Base-by-base conservation (phyloP, 2,888 invertebrate genomes). In the Tortricodes alternella region DNA sequence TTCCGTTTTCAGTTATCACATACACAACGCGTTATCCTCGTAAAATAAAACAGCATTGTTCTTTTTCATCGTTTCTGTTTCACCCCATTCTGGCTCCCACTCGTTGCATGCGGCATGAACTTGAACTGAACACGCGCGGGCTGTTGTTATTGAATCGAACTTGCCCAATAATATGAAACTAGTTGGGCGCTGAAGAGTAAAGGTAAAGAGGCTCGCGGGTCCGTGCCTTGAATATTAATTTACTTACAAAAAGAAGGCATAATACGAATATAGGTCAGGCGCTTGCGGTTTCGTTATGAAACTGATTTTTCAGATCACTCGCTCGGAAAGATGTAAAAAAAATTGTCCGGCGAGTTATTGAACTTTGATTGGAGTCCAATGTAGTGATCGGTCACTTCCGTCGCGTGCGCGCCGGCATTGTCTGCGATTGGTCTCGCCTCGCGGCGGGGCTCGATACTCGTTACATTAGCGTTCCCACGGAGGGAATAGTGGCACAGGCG, bases 321-420 rank as follows among this genome's bases (percentile, higher is more conserved):
- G 11, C 27, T 1, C 13, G 3, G 38, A 32, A 18, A n/a, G 9
- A 9, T 15, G 11, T 16, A 6, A 13, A 2, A 15, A 11, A 13
- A 23, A n/a, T 3, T 11, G 37, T 41, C 6, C 9, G n/a, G 9
- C 27, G n/a, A n/a, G 56, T 50, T 56, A 43, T 50, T 56, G 56
- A 50, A 56, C 56, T 56, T 38, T 27, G 16, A 56, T 56, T 37
- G 49, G 44, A 49, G 49, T 56, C 37, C 49, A 49, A 44, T 44
- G 29, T 29, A 35, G 39, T 29, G 27, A 38, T 53, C 53, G 34
- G 39, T 27, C 11, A 44, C 37, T 56, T 56, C 49, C 44, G 49
- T 27, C 27, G 27, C 27, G 49, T 43, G 49, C 56, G 49, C 37
- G 35, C 23, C 44, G n/a, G 27, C 41, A 23, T 49, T 56, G 56